Percentiles rank a stretch among this genome's conserved stretches.
These are phyloP conservation scores for Cygnus olor DNA, from an alignment of 2,797 vertebrate species.

Conservation along the genomic window DNA sequence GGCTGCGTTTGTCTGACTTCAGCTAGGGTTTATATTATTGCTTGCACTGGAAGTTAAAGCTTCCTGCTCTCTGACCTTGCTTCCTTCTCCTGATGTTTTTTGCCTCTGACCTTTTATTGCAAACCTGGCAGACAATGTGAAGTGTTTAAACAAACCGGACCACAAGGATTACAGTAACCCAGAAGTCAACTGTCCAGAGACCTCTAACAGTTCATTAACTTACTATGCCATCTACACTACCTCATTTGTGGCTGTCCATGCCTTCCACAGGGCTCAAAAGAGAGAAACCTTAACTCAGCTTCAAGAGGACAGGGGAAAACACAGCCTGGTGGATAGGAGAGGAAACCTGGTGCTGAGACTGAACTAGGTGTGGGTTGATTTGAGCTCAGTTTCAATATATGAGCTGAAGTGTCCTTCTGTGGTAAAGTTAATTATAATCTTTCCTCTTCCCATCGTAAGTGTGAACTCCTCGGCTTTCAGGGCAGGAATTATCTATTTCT, in stretches of 20 bases:
- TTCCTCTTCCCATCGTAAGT: background rate
- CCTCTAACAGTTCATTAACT: background rate
- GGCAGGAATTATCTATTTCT: background rate
- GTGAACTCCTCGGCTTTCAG: background rate
- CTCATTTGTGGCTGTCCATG: background rate
- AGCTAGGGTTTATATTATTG: background rate
- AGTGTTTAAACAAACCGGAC: background rate
- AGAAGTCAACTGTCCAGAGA: background rate
- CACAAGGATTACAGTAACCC: background rate
- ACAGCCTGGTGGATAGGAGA: background rate
- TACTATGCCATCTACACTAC: background rate
- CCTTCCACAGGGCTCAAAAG: background rate
- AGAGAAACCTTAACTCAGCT: background rate
- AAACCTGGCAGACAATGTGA: background rate
- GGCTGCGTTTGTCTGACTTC: background rate
- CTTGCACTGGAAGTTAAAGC: background rate
- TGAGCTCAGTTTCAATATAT: background rate
- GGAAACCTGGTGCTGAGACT: rapidly evolving
- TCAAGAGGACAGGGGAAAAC: background rate
- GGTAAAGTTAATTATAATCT: background rate
- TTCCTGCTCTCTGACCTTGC: background rate
- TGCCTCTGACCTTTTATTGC: background rate
- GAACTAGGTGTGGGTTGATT: rapidly evolving
- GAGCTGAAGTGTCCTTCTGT: rapidly evolving
- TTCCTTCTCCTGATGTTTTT: background rate